These are phyloP conservation scores for Thymelicus lineola DNA, from an alignment of 2,888 invertebrate genomes.

Conservation along the genomic window DNA sequence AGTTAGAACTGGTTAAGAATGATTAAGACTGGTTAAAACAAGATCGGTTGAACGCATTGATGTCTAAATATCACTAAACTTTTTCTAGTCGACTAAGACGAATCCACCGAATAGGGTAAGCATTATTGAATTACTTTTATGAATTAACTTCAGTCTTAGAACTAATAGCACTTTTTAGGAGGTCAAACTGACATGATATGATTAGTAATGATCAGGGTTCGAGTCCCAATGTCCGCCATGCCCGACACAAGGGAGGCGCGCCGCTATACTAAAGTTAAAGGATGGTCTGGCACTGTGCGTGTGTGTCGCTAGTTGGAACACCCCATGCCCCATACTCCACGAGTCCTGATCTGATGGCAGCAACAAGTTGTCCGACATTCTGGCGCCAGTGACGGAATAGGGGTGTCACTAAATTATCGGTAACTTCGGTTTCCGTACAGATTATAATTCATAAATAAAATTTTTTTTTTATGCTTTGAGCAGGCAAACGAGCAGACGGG, in stretches of 20 bases:
- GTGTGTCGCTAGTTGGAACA: constrained; percentile 38
- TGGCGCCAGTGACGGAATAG: constrained; percentile 58
- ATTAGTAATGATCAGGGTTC: not conserved
- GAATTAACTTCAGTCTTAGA: no score
- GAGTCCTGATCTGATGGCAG: constrained; percentile 42
- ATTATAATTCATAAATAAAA: no score
- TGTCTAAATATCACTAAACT: not conserved
- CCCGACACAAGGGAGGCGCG: not conserved
- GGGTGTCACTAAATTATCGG: constrained; percentile 42
- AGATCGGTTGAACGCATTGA: constrained; percentile 5
- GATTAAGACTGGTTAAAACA: no score
- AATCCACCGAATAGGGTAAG: no score
- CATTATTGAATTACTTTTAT: no score
- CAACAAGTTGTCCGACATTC: constrained; percentile 72
- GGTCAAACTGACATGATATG: constrained; percentile 6
- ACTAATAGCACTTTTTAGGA: no score
- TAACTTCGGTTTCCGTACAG: no score
- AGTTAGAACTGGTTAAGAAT: no score
- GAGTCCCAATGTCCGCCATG: not conserved
- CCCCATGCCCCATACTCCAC: constrained; percentile 20
- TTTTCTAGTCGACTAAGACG: no score
- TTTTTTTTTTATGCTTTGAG: no score
- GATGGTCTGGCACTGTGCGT: constrained; percentile 23
- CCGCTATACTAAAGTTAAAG: not conserved
- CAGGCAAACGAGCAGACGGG: no score